These are phyloP conservation scores for Girardinus metallicus DNA, from an alignment of 2,797 vertebrate genomes.

Conservation along the genomic window DNA sequence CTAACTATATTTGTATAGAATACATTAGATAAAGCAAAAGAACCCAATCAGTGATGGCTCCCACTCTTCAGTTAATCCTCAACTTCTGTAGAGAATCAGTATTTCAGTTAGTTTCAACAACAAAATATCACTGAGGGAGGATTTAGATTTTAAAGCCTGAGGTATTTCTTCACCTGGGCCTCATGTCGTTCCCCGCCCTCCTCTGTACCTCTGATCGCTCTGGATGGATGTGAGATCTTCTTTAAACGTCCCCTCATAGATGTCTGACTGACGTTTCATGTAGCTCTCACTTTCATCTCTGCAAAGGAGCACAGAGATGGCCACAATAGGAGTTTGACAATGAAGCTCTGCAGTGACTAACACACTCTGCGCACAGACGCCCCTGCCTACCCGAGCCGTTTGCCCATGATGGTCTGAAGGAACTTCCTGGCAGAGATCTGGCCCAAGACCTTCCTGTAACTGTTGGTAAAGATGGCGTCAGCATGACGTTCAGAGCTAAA, in stretches of 20 bases:
- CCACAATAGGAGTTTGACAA: neutral
- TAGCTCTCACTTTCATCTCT: constrained; percentile 68
- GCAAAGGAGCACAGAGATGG: constrained; percentile 4
- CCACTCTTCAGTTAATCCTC: constrained; percentile 15
- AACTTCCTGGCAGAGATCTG: constrained; percentile 92
- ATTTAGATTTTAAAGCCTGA: neutral
- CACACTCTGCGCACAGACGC: neutral
- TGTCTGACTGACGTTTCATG: constrained; percentile 73
- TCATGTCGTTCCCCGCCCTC: constrained; percentile 42
- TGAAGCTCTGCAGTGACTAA: neutral
- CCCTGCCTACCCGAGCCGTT: constrained; percentile 86
- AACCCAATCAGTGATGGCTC: constrained; percentile 22
- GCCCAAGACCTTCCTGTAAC: constrained; percentile 92
- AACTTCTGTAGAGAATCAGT: constrained; percentile 55
- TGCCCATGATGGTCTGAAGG: constrained; percentile 91
- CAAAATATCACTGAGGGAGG: neutral
- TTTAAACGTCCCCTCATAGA: constrained; percentile 77
- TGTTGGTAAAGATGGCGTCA: constrained; percentile 94
- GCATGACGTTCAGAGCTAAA: constrained; percentile 88
- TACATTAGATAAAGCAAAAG: constrained; percentile 11
- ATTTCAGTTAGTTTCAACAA: constrained; percentile 19
- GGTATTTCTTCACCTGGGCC: constrained; percentile 47
- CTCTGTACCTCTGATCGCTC: constrained; percentile 72
- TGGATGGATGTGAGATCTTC: constrained; percentile 77
- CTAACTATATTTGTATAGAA: constrained; percentile 18